Evolutionary conservation across 2,797 vertebrate genomes (phyloP), one percentile per base, ranked within the genome.

Genomic region (Chaetodon trifasciatus): DNA sequence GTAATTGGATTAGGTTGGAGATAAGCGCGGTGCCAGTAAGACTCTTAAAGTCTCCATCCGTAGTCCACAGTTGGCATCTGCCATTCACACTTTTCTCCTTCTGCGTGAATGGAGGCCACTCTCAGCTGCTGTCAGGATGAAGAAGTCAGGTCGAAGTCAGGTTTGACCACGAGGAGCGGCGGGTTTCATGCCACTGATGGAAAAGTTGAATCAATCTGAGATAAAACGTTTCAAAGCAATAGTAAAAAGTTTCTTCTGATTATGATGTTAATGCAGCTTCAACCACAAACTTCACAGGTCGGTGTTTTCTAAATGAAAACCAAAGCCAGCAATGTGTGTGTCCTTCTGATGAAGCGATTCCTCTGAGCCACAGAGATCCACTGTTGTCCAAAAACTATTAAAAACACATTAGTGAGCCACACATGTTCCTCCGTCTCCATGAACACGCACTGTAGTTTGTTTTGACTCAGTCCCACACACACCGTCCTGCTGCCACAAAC

Each of bases 1-100:
- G 77, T 91, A 91, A 93, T 88, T 90, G 90, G 87, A 93, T 94
- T 93, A 90, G 53, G 69, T 75, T 53, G 78, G 70, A 90, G 90
- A 93, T 92, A 91, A 91, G 42, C 92, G 85, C 15, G 60, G 66
- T 85, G 88, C 89, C 89, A 90, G 84, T 85, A 90, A 91, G 83
- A 89, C 79, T 89, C 85, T 91, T 88, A 88, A 83, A 89, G 85
- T 83, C 85, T 87, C 88, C 89, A 88, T 87, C 87, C 71, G 7
- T 46, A 63, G 83, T 78, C 57, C 19, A 2, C 2, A 24, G 78
- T 67, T 23, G 65, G 63, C 19, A 50, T 65, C 74, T 44, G 49
- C 42, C 81, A 57, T 17, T 81, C 55, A n/a, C 68, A 67, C 78
- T 65, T 50, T 75, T 52, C 66, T 47, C 70, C 23, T 6, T 64